These are phyloP conservation scores for Pseudochaenichthys georgianus DNA, from an alignment of 2,797 vertebrate species.

Conservation along the genomic window DNA sequence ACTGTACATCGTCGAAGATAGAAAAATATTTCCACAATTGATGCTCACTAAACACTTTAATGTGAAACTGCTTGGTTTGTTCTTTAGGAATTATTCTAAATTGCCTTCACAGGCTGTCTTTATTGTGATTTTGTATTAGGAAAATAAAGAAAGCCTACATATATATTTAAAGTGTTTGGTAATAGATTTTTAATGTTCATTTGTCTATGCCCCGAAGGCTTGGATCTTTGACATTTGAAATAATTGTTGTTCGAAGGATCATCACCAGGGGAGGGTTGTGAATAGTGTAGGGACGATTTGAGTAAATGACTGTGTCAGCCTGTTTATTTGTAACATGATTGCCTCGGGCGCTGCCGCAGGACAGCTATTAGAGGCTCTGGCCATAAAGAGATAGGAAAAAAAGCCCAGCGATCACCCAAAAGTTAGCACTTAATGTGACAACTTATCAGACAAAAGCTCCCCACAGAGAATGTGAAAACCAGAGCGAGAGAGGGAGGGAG, in stretches of 20 bases:
- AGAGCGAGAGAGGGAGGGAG: constrained; percentile 51
- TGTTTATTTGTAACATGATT: constrained; percentile 98
- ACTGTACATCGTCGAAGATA: constrained; percentile 13
- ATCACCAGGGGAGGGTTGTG: constrained; percentile 98
- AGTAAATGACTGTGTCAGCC: constrained; percentile 99
- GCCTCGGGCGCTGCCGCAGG: constrained; percentile 93
- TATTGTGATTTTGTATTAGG: constrained; percentile 44
- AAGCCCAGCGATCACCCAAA: constrained; percentile 92
- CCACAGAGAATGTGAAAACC: constrained; percentile 80
- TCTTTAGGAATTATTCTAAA: neutral
- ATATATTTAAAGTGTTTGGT: constrained; percentile 90
- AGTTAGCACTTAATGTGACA: constrained; percentile 98
- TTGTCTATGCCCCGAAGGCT: constrained; percentile 94
- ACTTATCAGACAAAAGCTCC: constrained; percentile 96
- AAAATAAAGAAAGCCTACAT: constrained; percentile 77
- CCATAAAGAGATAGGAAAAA: constrained; percentile 91
- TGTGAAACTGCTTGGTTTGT: neutral
- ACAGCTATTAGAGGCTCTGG: constrained; percentile 96
- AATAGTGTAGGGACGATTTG: constrained; percentile 98
- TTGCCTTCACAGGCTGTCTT: constrained; percentile 14
- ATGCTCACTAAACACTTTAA: constrained; percentile 23
- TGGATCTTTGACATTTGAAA: constrained; percentile 99
- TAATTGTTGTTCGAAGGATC: constrained; percentile 99
- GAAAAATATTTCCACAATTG: constrained; percentile 8
- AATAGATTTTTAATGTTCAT: constrained; percentile 99